Evolutionary conservation across 2,113 vertebrate genomes (phyloP).

Genomic region (Ptilonorhynchus violaceus): DNA sequence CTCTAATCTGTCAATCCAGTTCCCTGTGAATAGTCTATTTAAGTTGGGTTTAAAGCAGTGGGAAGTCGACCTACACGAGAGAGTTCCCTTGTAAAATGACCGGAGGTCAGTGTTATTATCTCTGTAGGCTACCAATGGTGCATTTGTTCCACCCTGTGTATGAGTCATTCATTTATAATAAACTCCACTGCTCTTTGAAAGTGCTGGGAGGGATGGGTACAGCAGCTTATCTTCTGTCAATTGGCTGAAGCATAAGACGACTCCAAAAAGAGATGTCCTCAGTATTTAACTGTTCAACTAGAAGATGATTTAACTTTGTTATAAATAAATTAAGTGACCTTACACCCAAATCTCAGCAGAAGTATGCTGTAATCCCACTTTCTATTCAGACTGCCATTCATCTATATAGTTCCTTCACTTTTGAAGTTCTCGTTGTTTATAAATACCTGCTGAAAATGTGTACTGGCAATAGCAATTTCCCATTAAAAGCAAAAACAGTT

Average conservation of each 20-base stretch:
- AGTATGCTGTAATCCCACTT: not conserved
- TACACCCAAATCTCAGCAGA: not conserved
- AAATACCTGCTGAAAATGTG: not conserved
- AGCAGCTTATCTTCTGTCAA: conserved; percentile 27
- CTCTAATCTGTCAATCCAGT: conserved; percentile 12
- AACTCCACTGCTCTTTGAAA: conserved; percentile 33
- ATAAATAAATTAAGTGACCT: conserved; percentile 28
- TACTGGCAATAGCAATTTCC: not conserved
- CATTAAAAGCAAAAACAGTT: not conserved
- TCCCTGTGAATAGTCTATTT: conserved; percentile 32
- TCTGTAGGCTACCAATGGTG: conserved; percentile 31
- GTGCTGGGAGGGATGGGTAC: not conserved
- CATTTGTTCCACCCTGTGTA: conserved; percentile 47
- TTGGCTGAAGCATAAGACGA: not conserved
- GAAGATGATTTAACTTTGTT: not conserved
- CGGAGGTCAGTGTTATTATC: conserved; percentile 59
- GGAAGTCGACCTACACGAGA: conserved; percentile 49
- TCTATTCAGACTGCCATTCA: not conserved
- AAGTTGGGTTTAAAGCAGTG: conserved; percentile 52
- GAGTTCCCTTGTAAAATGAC: conserved; percentile 42
- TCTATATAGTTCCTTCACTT: not conserved
- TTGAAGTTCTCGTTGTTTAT: not conserved
- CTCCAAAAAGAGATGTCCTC: conserved; percentile 17
- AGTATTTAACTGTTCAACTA: conserved; percentile 1
- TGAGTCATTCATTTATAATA: conserved; percentile 48